Conservation (phyloP, 2,113 vertebrate genomes). For the Azemiops feae region DNA sequence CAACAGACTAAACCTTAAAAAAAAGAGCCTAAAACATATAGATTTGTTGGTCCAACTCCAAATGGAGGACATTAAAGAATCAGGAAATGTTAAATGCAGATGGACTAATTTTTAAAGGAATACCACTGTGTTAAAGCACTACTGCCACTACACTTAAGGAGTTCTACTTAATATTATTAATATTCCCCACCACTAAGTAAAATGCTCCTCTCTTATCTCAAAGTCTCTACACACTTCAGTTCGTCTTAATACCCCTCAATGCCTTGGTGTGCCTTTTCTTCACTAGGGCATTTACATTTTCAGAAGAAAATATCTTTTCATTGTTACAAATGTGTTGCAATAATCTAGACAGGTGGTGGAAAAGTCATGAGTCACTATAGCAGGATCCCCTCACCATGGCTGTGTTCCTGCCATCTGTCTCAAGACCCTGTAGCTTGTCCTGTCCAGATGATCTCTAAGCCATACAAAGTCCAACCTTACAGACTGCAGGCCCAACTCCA, state of each 20-base stretch:
- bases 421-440: not conserved
- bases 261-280: not conserved
- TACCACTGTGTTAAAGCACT: not conserved
- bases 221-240: not conserved
- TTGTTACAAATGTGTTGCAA: not conserved
- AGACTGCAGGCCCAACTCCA: not conserved
- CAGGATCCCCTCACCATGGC: not conserved
- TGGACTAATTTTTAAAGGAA: not conserved
- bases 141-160: not conserved
- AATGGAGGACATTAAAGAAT: not conserved
- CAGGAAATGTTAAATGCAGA: not conserved
- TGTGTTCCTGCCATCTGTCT: not conserved
- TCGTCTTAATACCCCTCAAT: not conserved
- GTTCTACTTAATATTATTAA: not conserved
- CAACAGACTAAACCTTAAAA: not conserved
- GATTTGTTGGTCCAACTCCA: not conserved
- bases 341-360: not conserved
- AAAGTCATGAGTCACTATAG: not conserved
- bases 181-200: not conserved
- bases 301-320: not conserved
- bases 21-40: not conserved
- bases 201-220: not conserved
- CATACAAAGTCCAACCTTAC: not conserved
- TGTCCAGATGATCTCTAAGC: not conserved
- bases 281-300: not conserved